Conservation (phyloP, 2,797 vertebrate species). For the Pelochelys cantorii region DNA sequence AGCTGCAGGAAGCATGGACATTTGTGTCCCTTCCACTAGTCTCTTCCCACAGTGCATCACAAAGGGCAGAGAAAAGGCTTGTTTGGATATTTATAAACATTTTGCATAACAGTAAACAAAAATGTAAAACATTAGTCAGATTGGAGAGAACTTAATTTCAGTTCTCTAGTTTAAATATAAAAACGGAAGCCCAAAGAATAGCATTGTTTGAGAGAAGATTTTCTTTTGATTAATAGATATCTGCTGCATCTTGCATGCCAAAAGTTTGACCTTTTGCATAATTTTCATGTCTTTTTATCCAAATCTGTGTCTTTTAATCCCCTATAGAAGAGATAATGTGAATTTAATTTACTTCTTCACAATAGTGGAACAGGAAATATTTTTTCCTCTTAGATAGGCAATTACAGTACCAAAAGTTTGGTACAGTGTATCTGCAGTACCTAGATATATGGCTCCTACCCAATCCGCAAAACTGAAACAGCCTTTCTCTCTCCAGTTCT, state of each 20-base stretch:
- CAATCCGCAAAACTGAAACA: neutral
- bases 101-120: neutral
- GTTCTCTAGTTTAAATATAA: slow-evolving; percentile 8
- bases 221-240: neutral
- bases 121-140: neutral
- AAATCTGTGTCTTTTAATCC: neutral
- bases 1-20: neutral
- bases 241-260: neutral
- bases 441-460: neutral
- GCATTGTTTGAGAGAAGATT: neutral
- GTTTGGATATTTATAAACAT: neutral
- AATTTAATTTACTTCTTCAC: neutral
- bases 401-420: neutral
- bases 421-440: neutral
- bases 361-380: slow-evolving; percentile 33
- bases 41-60: neutral
- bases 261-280: neutral
- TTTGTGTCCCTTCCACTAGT: neutral
- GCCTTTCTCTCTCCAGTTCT: slow-evolving; percentile 17
- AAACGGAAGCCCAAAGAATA: neutral
- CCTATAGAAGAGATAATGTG: neutral
- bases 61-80: neutral
- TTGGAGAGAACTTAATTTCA: neutral
- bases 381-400: neutral
- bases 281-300: neutral